These are phyloP conservation scores for Dendrocincla tyrannina DNA, from an alignment of 2,797 vertebrate genomes.

Conservation along the genomic window DNA sequence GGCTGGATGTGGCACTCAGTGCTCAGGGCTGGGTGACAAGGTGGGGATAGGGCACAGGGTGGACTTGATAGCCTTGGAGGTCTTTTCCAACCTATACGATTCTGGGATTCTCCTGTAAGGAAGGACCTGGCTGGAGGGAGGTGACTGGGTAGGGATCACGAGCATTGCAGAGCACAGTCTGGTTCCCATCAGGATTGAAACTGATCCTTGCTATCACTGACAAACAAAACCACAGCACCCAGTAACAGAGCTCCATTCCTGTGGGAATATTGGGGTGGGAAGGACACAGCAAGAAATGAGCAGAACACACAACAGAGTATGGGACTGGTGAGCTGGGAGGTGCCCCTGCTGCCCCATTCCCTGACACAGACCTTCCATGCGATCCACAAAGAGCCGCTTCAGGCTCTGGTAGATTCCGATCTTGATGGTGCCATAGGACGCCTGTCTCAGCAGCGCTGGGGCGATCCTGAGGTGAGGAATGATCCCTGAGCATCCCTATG, in stretches of 20 bases:
- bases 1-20: accelerated
- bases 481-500: not conserved
- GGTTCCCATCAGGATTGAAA: accelerated
- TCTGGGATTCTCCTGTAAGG: not conserved
- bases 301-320: not conserved
- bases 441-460: conserved; percentile 90
- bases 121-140: not conserved
- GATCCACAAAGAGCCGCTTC: conserved; percentile 91
- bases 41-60: accelerated
- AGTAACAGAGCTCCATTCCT: not conserved
- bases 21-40: not conserved
- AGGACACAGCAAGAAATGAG: not conserved
- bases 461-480: conserved; percentile 81
- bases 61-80: not conserved
- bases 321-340: accelerated
- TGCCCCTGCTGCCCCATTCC: accelerated
- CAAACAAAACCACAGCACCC: accelerated
- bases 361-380: conserved; percentile 85
- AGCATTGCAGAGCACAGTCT: not conserved
- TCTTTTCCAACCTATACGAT: not conserved
- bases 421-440: conserved; percentile 96
- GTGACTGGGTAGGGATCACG: not conserved
- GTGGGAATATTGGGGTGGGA: not conserved
- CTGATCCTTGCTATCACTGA: not conserved
- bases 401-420: conserved; percentile 96